Evolutionary conservation across 2,113 vertebrate species (phyloP).

Genomic region (Muntiacus reevesi): DNA sequence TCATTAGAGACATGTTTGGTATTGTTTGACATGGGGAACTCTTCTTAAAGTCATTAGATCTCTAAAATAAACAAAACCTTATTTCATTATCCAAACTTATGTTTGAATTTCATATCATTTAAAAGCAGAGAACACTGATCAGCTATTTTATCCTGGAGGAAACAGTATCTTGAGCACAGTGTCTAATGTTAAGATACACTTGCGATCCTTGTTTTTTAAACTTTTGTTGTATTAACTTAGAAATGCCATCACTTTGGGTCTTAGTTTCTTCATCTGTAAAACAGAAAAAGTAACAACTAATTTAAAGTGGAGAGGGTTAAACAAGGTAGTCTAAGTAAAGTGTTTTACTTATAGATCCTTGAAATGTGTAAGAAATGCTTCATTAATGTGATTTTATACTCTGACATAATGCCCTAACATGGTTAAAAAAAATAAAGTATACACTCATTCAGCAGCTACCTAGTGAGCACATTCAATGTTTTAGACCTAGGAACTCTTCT

Average conservation of each 20-base stretch:
- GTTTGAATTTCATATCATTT: neutral
- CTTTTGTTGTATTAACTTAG: neutral
- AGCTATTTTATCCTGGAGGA: neutral
- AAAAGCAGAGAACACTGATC: neutral
- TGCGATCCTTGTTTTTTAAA: neutral
- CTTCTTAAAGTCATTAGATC: neutral
- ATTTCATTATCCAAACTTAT: neutral
- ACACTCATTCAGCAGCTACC: neutral
- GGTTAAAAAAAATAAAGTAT: neutral
- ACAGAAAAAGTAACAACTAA: neutral
- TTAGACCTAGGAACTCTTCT: neutral
- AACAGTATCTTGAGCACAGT: neutral
- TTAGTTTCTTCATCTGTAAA: neutral
- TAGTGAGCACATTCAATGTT: neutral
- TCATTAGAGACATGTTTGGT: neutral
- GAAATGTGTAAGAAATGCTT: neutral
- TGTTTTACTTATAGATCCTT: neutral
- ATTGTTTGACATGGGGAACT: neutral
- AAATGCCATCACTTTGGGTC: neutral
- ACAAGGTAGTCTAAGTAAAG: neutral
- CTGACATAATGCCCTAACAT: neutral
- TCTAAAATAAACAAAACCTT: neutral
- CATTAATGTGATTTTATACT: neutral
- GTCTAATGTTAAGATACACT: neutral
- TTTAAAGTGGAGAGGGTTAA: neutral